Conservation (phyloP, 2,888 invertebrate genomes). For the Lordiphosa andalusiaca region DNA sequence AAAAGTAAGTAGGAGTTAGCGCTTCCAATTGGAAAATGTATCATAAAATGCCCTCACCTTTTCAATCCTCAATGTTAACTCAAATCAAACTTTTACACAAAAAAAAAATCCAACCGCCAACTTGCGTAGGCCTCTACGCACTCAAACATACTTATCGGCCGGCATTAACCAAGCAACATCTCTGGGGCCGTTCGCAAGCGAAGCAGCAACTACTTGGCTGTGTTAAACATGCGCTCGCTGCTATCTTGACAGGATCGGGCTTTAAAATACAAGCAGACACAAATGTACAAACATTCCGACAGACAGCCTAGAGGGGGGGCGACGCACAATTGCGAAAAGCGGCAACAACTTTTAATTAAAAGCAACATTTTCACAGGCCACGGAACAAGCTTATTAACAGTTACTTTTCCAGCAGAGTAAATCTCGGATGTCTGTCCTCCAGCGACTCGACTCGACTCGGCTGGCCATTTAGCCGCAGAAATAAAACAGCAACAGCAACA, state of each 20-base stretch:
- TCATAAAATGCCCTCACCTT: too few species aligned
- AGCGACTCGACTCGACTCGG: neutral
- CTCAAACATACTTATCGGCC: too few species aligned
- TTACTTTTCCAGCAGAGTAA: slow-evolving; percentile 43
- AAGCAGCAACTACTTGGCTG: slow-evolving; percentile 44
- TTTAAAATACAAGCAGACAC: slow-evolving; percentile 63
- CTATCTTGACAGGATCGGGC: slow-evolving; percentile 69
- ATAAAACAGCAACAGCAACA: slow-evolving; percentile 37
- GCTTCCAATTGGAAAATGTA: too few species aligned
- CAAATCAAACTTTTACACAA: too few species aligned
- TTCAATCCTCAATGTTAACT: too few species aligned
- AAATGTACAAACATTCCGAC: slow-evolving; percentile 58
- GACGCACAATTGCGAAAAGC: slow-evolving; percentile 55
- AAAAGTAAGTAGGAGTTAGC: too few species aligned
- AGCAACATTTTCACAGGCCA: slow-evolving; percentile 70
- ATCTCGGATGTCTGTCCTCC: slow-evolving; percentile 23
- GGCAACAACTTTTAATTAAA: slow-evolving; percentile 69
- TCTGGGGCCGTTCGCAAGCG: too few species aligned
- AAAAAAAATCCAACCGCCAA: too few species aligned
- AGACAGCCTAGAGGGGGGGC: slow-evolving; percentile 1
- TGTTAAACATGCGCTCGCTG: slow-evolving; percentile 62
- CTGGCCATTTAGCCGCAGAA: slow-evolving; percentile 44
- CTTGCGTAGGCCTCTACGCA: too few species aligned
- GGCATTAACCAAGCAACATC: neutral
- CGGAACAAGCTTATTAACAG: slow-evolving; percentile 69